Percentiles rank a stretch among this genome's conserved stretches.
Evolutionary conservation across 2,113 vertebrate species (phyloP).

Genomic region (Micromys minutus): DNA sequence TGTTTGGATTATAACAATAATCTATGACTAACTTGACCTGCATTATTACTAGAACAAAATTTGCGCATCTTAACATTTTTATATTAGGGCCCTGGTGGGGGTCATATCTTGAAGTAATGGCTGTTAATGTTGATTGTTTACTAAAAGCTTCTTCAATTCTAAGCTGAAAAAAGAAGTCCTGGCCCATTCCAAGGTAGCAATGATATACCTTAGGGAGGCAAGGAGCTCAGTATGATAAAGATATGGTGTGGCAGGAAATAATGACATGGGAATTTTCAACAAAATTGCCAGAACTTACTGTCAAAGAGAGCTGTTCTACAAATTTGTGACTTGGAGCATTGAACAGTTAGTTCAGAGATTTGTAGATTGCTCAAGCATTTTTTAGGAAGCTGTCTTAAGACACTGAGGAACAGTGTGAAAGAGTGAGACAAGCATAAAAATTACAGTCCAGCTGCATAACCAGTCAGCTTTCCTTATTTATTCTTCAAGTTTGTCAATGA

Average conservation of each 20-base stretch:
- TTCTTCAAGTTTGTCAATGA: background rate
- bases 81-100: background rate
- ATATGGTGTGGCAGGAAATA: constrained; percentile 27
- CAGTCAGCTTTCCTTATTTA: background rate
- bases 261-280: constrained; percentile 38
- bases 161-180: constrained; percentile 52
- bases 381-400: constrained; percentile 28
- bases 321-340: background rate
- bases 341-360: constrained; percentile 46
- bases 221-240: constrained; percentile 31
- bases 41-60: constrained; percentile 31
- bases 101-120: background rate
- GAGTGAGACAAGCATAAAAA: background rate
- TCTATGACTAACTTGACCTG: background rate
- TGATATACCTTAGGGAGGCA: constrained; percentile 39
- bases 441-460: background rate
- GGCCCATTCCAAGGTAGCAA: background rate
- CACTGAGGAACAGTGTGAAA: background rate
- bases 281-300: constrained; percentile 42
- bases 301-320: constrained; percentile 33
- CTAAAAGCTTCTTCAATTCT: background rate
- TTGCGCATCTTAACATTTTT: constrained; percentile 43
- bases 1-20: constrained; percentile 23
- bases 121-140: constrained; percentile 23
- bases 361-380: constrained; percentile 21